Evolutionary conservation across 2,797 vertebrate species (phyloP).

Genomic region (Rhadinocentrus ornatus): DNA sequence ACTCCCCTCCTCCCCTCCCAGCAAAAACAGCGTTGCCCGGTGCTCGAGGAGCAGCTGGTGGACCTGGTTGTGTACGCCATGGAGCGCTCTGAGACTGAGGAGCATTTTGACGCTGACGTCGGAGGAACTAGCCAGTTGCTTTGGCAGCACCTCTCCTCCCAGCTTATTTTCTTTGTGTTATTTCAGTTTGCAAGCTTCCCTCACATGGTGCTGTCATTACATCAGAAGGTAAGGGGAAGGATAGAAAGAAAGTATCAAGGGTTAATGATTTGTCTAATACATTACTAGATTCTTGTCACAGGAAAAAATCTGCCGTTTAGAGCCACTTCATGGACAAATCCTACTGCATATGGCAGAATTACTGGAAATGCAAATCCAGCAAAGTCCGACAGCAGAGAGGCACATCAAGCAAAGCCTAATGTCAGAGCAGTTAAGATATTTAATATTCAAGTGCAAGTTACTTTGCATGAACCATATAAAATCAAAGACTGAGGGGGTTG

Average conservation of each 20-base stretch:
- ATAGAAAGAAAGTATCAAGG: background rate
- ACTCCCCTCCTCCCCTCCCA: constrained; percentile 77
- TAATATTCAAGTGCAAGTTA: background rate
- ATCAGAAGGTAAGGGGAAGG: constrained; percentile 91
- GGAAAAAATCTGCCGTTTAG: background rate
- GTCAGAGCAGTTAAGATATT: background rate
- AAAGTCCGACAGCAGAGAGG: too few species aligned
- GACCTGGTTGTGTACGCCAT: constrained; percentile 99
- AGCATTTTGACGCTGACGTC: constrained; percentile 91
- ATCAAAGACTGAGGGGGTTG: background rate
- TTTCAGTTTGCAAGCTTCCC: constrained; percentile 99
- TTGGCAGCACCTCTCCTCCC: constrained; percentile 99
- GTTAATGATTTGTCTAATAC: background rate
- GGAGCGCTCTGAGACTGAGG: constrained; percentile 98
- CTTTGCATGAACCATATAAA: background rate
- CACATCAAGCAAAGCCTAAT: background rate
- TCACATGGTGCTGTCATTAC: constrained; percentile 98
- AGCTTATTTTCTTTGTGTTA: constrained; percentile 99
- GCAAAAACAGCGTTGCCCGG: constrained; percentile 98
- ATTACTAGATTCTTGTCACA: background rate
- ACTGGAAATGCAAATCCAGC: background rate
- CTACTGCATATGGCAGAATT: background rate
- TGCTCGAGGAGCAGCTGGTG: constrained; percentile 98
- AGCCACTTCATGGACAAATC: background rate
- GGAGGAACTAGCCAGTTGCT: constrained; percentile 98